Evolutionary conservation across 2,888 invertebrate genomes (phyloP).

Genomic region (Allophyes oxyacanthae): DNA sequence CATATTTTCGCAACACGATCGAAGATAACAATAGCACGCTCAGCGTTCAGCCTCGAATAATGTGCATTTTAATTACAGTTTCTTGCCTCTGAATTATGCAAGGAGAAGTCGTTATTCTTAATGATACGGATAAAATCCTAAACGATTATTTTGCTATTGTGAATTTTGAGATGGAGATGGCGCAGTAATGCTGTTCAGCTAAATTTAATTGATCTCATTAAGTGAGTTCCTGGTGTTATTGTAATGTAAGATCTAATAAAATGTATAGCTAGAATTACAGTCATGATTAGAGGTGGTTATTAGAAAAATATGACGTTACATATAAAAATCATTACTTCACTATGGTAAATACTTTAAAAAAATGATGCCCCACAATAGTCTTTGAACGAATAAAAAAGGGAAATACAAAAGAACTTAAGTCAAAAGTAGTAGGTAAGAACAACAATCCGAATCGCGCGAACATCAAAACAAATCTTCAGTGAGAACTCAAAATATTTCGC

Average conservation of each 20-base stretch:
- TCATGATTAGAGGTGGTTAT: not conserved
- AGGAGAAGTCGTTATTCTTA: conserved; percentile 75
- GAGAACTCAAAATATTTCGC: conserved; percentile 46
- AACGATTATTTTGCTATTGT: conserved; percentile 72
- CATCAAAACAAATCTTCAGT: conserved; percentile 43
- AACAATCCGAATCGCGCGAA: conserved; percentile 20
- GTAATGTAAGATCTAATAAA: not conserved
- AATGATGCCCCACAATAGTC: too few relatives aligned
- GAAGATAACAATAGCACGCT: conserved; percentile 54
- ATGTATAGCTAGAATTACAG: not conserved
- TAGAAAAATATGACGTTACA: too few relatives aligned
- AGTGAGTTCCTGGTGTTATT: conserved; percentile 23
- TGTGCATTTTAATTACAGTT: conserved; percentile 83
- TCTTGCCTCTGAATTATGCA: conserved; percentile 76
- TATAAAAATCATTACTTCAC: too few relatives aligned
- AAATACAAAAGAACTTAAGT: conserved; percentile 14
- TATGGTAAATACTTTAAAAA: too few relatives aligned
- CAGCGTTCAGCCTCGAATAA: conserved; percentile 60
- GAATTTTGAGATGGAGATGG: conserved; percentile 58
- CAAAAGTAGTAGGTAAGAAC: conserved; percentile 18
- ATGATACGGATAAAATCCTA: conserved; percentile 76
- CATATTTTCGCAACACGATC: conserved; percentile 73
- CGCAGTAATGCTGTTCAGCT: conserved; percentile 39
- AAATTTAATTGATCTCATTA: conserved; percentile 44
- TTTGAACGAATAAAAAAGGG: conserved; percentile 1